Evolutionary conservation across 2,797 vertebrate species (phyloP), one percentile per base, ranked within the genome.

Genomic region (Scleropages formosus): DNA sequence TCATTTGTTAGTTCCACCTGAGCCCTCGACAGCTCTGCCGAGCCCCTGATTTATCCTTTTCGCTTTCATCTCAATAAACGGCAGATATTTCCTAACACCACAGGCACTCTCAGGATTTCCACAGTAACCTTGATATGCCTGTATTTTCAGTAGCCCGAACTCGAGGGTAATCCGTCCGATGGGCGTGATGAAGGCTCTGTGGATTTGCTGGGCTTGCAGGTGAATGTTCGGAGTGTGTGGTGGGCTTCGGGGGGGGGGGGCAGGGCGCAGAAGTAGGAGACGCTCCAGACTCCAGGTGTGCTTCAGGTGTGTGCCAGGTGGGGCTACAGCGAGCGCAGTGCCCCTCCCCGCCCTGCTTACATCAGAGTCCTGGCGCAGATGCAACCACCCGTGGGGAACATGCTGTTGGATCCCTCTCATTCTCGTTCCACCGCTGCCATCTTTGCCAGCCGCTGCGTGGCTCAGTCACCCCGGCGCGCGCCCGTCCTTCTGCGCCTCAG

Each of bases 21-120:
- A 66, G 1, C 64, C 64, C 64, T 16, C 64, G 59, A 61, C 59
- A 61, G 59, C n/a, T 61, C 15, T 18, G 20, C 59, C n/a, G 59
- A 61, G 59, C 2, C 18, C 9, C 9, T 22, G 24, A 26, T 49
- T 69, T 69, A 69, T 26, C 67, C 22, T 8, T 22, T 39, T 8
- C 8, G 1, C 67, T 53, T 69, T 69, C 47, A 69, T 51, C 66
- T 51, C 62, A 9, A 27, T 64, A 64, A 39, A 64, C 26, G 16
- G 13, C 62, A 4, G 66, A 26, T 69, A 22, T 22, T 12, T 39
- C 49, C 46, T 13, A 39, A 22, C n/a, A 20, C 44, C 44, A 22
- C 15, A 49, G 66, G 39, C 20, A 12, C 66, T 22, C 46, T 53
- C 22, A 20, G 67, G 47, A 69, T 69, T 0, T 51, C 46, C n/a